Evolutionary conservation across 2,113 vertebrate species (phyloP), one percentile per base, ranked within the genome.

Genomic region (Loxodonta africana): DNA sequence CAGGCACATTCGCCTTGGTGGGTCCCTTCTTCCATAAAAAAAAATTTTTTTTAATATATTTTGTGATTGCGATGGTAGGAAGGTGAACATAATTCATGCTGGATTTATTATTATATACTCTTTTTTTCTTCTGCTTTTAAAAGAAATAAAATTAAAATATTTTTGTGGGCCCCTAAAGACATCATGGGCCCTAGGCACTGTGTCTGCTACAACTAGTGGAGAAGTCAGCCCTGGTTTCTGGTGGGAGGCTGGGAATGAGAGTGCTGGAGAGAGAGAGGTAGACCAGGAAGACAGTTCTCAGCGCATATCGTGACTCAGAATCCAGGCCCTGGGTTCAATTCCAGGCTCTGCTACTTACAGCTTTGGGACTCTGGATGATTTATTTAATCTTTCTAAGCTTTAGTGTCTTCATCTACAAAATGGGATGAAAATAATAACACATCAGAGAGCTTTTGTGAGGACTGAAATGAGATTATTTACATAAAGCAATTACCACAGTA

Each of bases 71-170:
- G 8, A 62, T 93, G 37, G 18, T 77, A 44, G 25, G 25, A 94
- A 74, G 2, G 53, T 28, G 1, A 76, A 83, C 20, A 63, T 1
- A 62, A n/a, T 83, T 62, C 12, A 94, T 46, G 37, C 12, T 67
- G 23, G 6, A 80, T 80, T 83, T 30, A 87, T 78, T 71, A 30
- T 28, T 48, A 57, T 57, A 10, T 77, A 63, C 18, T 7, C 63
- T 94, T 30, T 94, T 90, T 86, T 80, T 10, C 71, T 90, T 90
- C 33, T 83, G 17, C 51, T 67, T 82, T 33, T 95, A 48, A 84
- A 91, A 76, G 20, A 77, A 69, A 48, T 88, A 51, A 89, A 53
- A 92, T 65, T 33, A 57, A 65, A 67, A 63, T 4, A 28, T 20
- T 46, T 83, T 30, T 76, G 1, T 93, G 77, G 28, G 23, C 6